Evolutionary conservation across 2,113 vertebrate species (phyloP), one percentile per base, ranked within the genome.

Genomic region (Dinomys branickii): DNA sequence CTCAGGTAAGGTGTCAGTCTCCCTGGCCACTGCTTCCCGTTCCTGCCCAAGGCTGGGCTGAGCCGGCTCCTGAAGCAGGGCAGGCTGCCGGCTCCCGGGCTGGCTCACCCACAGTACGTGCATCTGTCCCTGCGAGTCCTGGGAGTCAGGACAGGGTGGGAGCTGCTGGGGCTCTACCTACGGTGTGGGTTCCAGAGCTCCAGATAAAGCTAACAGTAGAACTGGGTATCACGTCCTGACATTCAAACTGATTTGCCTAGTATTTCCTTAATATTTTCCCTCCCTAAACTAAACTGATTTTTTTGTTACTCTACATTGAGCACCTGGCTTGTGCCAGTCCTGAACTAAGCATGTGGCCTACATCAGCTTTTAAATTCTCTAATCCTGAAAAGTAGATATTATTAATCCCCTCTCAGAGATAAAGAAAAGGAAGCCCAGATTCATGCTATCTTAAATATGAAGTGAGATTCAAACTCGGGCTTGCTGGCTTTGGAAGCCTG

Each of bases 191-290:
- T 63, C 71, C 6, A 1, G 69, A 71, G 35, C 19, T 33, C 75
- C 59, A 26, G 67, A 67, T 50, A 35, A 67, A 90, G 47, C 58
- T 97, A 95, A 52, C 6, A 35, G 24, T 91, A 12, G 47, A 88
- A n/a, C 0, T 12, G 5, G n/a, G 44, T 78, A 58, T 77, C 88
- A 82, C 61, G 52, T 44, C 56, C 71, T 96, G 35, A 41, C 54
- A 85, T 90, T 96, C 92, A 95, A 19, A 11, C 28, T 44, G 88
- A 90, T 85, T 73, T 61, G 59, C 91, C 91, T 94, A 26, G 0
- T 5, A 13, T 35, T 85, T 77, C 77, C 77, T 44, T 88, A 35
- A 44, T 33, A 38, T 3, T 58, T 92, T 85, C 85, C 93, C 52
- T 92, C 2, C 59, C 82, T 69, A 82, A 88, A 73, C 82, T 69